Evolutionary conservation across 2,888 invertebrate species (phyloP), one percentile per base, ranked within the genome.

Genomic region (Drosophila prolongata): DNA sequence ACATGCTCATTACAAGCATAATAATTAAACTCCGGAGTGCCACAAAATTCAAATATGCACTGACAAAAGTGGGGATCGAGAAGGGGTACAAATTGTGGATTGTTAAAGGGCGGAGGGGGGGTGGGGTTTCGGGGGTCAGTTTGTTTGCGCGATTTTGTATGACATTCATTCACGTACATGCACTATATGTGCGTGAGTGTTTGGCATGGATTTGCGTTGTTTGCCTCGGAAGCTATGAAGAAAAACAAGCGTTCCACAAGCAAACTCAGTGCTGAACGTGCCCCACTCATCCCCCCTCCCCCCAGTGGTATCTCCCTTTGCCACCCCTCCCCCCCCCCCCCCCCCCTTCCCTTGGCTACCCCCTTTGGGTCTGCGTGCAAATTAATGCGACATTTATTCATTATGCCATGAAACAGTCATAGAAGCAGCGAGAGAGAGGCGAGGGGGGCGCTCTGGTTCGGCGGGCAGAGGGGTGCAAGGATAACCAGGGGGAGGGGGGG

Each of bases 381-480:
- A 80, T 80, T 80, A 80, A 82, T 82, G 80, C 76, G 78, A 80
- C 83, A 83, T 80, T 80, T 80, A 83, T 80, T 80, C 80, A 80
- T 80, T 80, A 80, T 76, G 80, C 69, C 83, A 72, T 74, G 62
- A 50, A 74, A 62, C 73, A 74, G 79, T 71, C 53, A 34, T 30
- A 34, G 40, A 13, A 9, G 54, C 62, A 47, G 13, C 16, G 16
- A 8, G 30, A 14, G 6, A 4, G 27, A 10, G 3, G 27, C 19
- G 11, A n/a, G 24, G 4, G 30, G 10, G 30, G 38, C 49, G 19
- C 24, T 16, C 47, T 30, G 13, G 50, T 30, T 58, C 8, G 55
- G 9, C 4, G n/a, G 30, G 10, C 34, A 54, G 27, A 9, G 43
- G 59, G 49, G 58, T 35, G 37, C 44, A 52, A 24, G 61, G 44